Evolutionary conservation across 2,797 vertebrate species (phyloP).

Genomic region (Holocentrus rufus): DNA sequence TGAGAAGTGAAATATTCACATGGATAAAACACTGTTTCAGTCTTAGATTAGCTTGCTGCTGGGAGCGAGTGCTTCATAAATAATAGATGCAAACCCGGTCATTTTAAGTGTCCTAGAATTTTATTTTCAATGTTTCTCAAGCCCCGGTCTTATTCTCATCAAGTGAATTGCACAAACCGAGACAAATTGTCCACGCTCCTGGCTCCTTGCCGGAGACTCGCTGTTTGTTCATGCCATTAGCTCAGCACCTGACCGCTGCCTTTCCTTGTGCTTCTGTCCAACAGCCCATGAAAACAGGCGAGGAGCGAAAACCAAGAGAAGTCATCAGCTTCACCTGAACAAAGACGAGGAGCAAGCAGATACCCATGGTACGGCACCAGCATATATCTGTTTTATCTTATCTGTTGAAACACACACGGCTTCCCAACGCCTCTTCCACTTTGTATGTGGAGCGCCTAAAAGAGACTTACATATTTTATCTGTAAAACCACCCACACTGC

Average conservation of each 20-base stretch:
- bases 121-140: constrained; percentile 54
- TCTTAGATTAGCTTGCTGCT: constrained; percentile 68
- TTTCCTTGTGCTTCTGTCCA: constrained; percentile 65
- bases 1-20: constrained; percentile 74
- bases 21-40: constrained; percentile 71
- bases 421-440: neutral
- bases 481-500: constrained; percentile 81
- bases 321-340: constrained; percentile 76
- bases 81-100: constrained; percentile 75
- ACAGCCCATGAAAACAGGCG: constrained; percentile 82
- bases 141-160: constrained; percentile 46
- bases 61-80: constrained; percentile 71
- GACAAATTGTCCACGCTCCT: constrained; percentile 62
- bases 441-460: constrained; percentile 5
- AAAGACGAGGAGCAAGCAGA: constrained; percentile 67
- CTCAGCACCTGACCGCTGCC: constrained; percentile 61
- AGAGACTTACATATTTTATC: constrained; percentile 81
- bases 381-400: constrained; percentile 21
- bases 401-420: no score
- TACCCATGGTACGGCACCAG: constrained; percentile 74
- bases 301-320: constrained; percentile 64
- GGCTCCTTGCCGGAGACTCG: constrained; percentile 24
- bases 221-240: constrained; percentile 63
- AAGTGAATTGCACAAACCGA: constrained; percentile 45
- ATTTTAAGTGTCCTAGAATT: constrained; percentile 76